phyloP scores from a whole-genome alignment of 2,113 vertebrate genomes.

The Scytalopus superciliaris region DNA sequence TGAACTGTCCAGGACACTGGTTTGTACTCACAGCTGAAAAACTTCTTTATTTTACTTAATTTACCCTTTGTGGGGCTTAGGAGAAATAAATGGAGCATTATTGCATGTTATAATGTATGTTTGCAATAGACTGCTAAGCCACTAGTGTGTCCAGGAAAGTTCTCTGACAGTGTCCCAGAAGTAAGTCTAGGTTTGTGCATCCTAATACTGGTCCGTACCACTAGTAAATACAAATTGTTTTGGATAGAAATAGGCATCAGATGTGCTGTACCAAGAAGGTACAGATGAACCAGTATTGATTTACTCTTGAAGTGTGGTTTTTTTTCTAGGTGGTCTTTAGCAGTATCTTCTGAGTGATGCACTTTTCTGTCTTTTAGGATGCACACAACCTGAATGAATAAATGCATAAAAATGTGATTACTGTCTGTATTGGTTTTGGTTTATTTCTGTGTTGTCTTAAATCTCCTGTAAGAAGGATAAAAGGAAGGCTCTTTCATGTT shows the following conservation, averaged over 20 bases:
- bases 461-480: not conserved
- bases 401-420: not conserved
- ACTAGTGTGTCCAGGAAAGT: not conserved
- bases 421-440: not conserved
- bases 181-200: not conserved
- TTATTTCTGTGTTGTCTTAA: not conserved
- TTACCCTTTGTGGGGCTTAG: not conserved
- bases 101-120: not conserved
- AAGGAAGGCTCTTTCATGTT: not conserved
- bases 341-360: not conserved
- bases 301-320: not conserved
- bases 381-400: not conserved
- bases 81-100: not conserved
- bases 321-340: not conserved
- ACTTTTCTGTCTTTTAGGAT: not conserved
- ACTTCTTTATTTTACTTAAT: not conserved
- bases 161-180: not conserved
- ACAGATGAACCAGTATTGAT: not conserved
- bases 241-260: not conserved
- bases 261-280: not conserved
- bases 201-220: not conserved
- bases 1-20: constrained; percentile 98
- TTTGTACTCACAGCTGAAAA: constrained; percentile 53
- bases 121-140: not conserved
- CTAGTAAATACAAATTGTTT: not conserved